Evolutionary conservation across 1,140 invertebrate species (phyloP).

Genomic region (Scaptodrosophila lebanonensis): DNA sequence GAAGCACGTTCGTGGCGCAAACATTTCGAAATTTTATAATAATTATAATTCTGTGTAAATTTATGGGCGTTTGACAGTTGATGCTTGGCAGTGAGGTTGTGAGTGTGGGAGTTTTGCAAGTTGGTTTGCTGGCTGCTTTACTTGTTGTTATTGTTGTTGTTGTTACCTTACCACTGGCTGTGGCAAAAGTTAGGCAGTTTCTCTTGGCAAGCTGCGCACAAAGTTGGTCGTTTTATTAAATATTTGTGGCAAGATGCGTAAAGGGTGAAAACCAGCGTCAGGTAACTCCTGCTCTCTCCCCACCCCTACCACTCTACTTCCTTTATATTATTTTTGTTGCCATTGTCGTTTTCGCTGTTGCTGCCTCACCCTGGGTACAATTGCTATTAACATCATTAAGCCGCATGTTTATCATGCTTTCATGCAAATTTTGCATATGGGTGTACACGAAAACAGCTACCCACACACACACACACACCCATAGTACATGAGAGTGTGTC

Average conservation of each 20-base stretch:
- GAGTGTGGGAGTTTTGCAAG: background rate
- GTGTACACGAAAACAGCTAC: too few relatives aligned
- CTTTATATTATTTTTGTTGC: constrained; percentile 15
- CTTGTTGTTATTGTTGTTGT: too few relatives aligned
- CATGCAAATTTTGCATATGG: constrained; percentile 28
- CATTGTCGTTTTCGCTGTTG: background rate
- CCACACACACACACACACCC: too few relatives aligned
- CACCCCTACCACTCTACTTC: background rate
- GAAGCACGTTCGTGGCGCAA: constrained; percentile 11
- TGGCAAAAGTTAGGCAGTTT: constrained; percentile 35
- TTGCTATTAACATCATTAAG: constrained; percentile 35
- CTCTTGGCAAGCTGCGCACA: constrained; percentile 22
- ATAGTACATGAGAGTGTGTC: constrained; percentile 11
- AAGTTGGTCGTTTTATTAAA: constrained; percentile 36
- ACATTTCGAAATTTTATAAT: constrained; percentile 60
- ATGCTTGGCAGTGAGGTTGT: background rate
- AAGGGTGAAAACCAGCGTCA: constrained; percentile 17
- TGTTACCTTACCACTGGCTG: too few relatives aligned
- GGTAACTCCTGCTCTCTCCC: background rate
- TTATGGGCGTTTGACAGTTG: constrained; percentile 44
- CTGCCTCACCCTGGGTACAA: too few relatives aligned
- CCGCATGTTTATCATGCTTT: constrained; percentile 37
- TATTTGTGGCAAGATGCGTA: constrained; percentile 45
- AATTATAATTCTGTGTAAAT: constrained; percentile 65
- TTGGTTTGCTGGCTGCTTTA: background rate